phyloP scores from a whole-genome alignment of 2,797 vertebrate species.

The Pipistrellus kuhlii region DNA sequence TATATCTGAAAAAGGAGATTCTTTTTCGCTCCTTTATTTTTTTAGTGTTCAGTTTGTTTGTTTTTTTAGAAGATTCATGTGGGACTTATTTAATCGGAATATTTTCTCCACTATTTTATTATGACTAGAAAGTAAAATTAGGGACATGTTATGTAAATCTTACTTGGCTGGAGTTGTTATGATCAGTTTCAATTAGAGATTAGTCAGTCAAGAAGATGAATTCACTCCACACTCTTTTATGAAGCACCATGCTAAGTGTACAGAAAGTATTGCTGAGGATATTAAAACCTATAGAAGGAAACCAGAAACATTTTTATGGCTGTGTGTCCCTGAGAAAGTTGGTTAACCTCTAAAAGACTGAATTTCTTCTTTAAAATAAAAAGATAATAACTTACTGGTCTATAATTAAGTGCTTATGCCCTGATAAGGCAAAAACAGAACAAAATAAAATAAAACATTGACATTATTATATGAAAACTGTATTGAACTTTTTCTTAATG shows the following conservation, averaged over 20 bases:
- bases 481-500: not conserved
- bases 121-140: conserved; percentile 44
- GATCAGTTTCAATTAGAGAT: conserved; percentile 24
- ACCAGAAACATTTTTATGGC: not conserved
- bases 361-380: conserved; percentile 52
- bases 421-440: not conserved
- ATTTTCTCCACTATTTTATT: conserved; percentile 29
- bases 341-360: not conserved
- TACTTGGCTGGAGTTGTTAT: conserved; percentile 5
- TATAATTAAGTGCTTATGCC: not conserved
- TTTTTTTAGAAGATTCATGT: not conserved
- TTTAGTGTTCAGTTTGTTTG: not conserved
- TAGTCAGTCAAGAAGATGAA: conserved; percentile 43
- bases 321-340: not conserved
- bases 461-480: not conserved
- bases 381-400: not conserved
- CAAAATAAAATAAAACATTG: not conserved
- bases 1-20: not conserved
- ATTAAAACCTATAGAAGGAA: conserved; percentile 12
- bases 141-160: not conserved
- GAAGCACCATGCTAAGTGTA: not conserved
- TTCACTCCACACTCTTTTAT: not conserved
- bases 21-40: not conserved
- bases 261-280: not conserved
- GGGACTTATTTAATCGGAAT: not conserved